A percentile compares a stretch with the other conserved stretches of the same genome.
These are phyloP conservation scores for Neotoma lepida DNA, from an alignment of 2,113 vertebrate genomes.

Conservation along the genomic window DNA sequence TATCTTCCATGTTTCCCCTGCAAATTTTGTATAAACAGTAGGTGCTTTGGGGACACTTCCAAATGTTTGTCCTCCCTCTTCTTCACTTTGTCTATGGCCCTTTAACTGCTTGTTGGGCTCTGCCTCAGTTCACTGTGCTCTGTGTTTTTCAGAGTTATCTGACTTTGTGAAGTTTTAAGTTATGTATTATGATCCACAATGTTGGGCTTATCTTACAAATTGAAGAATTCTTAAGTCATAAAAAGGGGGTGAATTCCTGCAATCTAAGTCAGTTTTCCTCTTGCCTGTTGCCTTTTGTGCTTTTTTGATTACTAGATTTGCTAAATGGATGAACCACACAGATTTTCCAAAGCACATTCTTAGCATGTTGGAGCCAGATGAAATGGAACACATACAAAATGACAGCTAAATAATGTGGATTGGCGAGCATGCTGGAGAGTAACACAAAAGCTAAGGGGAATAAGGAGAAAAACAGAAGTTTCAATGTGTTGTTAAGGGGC, in stretches of 20 bases:
- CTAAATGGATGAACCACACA: slow-evolving; percentile 14
- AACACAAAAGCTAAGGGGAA: slow-evolving; percentile 9
- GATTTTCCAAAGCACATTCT: neutral
- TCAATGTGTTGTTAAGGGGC: neutral
- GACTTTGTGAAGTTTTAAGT: neutral
- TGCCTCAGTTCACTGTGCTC: neutral
- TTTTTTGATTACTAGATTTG: slow-evolving; percentile 45
- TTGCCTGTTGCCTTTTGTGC: neutral
- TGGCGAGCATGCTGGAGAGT: neutral
- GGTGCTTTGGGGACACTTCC: neutral
- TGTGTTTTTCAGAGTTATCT: neutral
- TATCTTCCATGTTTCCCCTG: neutral
- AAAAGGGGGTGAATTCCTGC: slow-evolving; percentile 30
- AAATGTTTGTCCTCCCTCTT: neutral
- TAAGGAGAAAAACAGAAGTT: neutral
- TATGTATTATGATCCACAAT: neutral
- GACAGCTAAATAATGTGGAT: neutral
- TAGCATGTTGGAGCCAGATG: neutral
- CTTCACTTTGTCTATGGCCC: neutral
- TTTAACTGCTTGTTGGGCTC: neutral
- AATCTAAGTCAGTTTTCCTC: neutral
- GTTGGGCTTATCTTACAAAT: slow-evolving; percentile 19
- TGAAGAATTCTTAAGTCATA: slow-evolving; percentile 28
- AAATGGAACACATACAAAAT: slow-evolving; percentile 35
- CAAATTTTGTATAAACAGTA: too few species aligned